Evolutionary conservation across 2,797 vertebrate species (phyloP), one percentile per base, ranked within the genome.

Genomic region (Chaenodraco wilsoni): DNA sequence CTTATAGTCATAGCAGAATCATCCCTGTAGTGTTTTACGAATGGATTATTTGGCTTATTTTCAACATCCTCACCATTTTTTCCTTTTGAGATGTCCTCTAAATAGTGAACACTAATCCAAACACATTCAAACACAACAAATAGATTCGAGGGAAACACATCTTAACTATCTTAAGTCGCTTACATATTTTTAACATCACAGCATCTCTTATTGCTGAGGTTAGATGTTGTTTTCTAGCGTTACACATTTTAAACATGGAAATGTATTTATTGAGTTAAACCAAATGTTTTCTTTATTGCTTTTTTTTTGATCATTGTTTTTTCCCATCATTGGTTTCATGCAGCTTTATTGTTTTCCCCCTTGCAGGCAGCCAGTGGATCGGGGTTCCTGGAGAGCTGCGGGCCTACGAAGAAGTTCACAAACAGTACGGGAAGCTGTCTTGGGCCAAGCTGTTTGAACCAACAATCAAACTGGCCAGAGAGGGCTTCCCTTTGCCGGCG

Each of bases 381-480:
- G 98, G 96, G 0, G 94, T 99, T 40, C 98, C 98, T 0, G 97
- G 98, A 16, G 98, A 99, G 90, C 92, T 99, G 54, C 93, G 93
- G 0, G 97, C 96, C 45, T 99, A 97, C 2, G 89, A 96, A 48
- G 63, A 81, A 9, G 90, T 96, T 5, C 97, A 99, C 82, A 63
- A 63, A 33, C 86, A 89, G 2, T 96, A 97, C 0, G 98, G 98
- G 16, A 94, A 90, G 57, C 91, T 99, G 43, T 79, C 88, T 1
- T 95, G 95, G 95, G 74, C 77, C 21, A 85, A 83, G 67, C 87
- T 95, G 54, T 95, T 95, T 40, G 77, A 93, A 71, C 93, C 93
- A 27, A 95, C 94, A 15, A 96, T 99, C 72, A 88, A 74, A 76
- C 72, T 99, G 89, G 98, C 98, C 56, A 95, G 92, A 48, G 84